Evolutionary conservation across 2,888 invertebrate species (phyloP).

Genomic region (Cerastis leucographa): DNA sequence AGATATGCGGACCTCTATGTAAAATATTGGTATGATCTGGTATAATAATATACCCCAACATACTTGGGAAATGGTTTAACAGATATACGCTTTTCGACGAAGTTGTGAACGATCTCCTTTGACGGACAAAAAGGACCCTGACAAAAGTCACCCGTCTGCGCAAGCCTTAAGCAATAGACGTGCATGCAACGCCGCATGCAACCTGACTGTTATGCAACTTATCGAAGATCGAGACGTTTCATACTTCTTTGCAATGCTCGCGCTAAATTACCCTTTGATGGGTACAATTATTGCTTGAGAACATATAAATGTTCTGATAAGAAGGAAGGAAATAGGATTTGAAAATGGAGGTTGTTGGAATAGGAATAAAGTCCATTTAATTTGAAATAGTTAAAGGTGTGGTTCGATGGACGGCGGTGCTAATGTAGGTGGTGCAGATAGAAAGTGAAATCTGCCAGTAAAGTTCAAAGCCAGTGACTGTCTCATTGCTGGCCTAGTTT

Average conservation of each 20-base stretch:
- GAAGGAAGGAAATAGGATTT: constrained; percentile 19
- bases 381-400: constrained; percentile 3
- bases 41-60: background rate
- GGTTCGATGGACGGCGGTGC: background rate
- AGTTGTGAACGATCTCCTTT: background rate
- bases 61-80: background rate
- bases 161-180: constrained; percentile 71
- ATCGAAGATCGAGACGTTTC: constrained; percentile 80
- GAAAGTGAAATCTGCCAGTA: background rate
- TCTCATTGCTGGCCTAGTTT: background rate
- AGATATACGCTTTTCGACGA: background rate
- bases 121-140: background rate
- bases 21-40: background rate
- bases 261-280: constrained; percentile 74
- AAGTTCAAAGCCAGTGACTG: background rate
- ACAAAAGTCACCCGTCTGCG: background rate
- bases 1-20: background rate
- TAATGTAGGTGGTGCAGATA: background rate
- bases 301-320: constrained; percentile 62
- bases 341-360: constrained; percentile 4
- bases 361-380: constrained; percentile 16
- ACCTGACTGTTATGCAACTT: constrained; percentile 77
- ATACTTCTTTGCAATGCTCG: constrained; percentile 68
- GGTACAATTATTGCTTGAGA: constrained; percentile 65
- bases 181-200: constrained; percentile 83